These are phyloP conservation scores for Leptonema lineaticorne DNA, from an alignment of 1,140 invertebrate species.

Conservation along the genomic window DNA sequence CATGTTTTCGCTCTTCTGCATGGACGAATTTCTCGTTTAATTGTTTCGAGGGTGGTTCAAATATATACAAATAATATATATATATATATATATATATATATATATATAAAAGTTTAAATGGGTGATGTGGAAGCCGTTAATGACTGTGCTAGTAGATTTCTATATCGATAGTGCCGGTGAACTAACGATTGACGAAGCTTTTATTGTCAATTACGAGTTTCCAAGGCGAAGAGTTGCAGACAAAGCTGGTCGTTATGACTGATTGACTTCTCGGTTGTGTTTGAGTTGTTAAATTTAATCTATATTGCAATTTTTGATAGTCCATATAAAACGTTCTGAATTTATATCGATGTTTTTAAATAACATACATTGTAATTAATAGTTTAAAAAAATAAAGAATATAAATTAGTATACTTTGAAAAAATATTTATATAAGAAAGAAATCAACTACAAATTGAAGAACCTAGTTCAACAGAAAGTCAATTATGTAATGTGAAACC, in stretches of 20 bases:
- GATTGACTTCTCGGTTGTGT: conserved; percentile 35
- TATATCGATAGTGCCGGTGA: background rate
- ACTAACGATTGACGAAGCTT: conserved; percentile 14
- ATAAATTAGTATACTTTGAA: too few relatives aligned
- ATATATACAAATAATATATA: background rate
- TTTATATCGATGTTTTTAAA: too few relatives aligned
- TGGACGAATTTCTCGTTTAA: background rate
- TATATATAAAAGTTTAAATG: background rate
- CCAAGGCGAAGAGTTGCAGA: conserved; percentile 14
- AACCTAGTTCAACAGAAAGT: too few relatives aligned
- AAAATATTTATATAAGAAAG: too few relatives aligned
- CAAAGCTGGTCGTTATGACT: conserved; percentile 32
- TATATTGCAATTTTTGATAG: conserved; percentile 12
- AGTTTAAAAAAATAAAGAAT: too few relatives aligned
- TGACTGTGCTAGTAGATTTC: too few relatives aligned
- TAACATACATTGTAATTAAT: too few relatives aligned
- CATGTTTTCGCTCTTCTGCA: background rate
- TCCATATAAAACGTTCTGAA: too few relatives aligned
- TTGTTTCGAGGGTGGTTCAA: background rate
- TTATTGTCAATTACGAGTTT: conserved; percentile 39
- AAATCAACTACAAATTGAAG: too few relatives aligned
- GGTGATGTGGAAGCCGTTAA: conserved; percentile 1
- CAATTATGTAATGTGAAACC: too few relatives aligned
- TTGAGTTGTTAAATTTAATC: conserved; percentile 20
- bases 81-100: background rate